phyloP scores from a whole-genome alignment of 92 coral and sea anemone genomes.

The Bergia puertoricense region DNA sequence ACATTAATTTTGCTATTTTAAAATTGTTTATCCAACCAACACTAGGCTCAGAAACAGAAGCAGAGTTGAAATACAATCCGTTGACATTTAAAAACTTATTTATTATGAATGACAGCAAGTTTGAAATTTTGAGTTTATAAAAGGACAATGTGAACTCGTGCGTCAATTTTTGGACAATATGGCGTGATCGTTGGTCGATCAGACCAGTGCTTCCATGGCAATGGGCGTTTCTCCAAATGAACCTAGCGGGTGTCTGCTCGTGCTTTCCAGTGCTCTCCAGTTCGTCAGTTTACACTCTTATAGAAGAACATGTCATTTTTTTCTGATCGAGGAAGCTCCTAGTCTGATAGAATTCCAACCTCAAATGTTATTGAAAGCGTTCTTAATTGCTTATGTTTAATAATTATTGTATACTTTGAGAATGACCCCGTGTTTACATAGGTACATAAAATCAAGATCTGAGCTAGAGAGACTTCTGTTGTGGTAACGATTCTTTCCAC shows the following conservation, averaged over 20 bases:
- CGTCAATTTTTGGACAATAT: not conserved
- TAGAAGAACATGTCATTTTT: too few species aligned
- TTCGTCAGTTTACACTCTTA: not conserved
- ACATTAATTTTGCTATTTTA: too few species aligned
- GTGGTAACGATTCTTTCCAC: too few species aligned
- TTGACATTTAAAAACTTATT: not conserved
- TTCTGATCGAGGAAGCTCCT: not conserved
- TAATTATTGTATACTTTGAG: too few species aligned
- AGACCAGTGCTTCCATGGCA: not conserved
- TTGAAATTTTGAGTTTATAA: not conserved
- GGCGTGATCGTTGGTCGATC: not conserved
- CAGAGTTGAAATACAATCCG: conserved; percentile 1
- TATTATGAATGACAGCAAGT: not conserved
- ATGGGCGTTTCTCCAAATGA: not conserved
- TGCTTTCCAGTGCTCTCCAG: not conserved
- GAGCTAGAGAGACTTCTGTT: too few species aligned
- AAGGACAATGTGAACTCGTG: not conserved
- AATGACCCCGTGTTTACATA: too few species aligned
- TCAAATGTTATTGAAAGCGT: too few species aligned
- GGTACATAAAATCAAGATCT: too few species aligned
- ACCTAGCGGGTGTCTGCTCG: not conserved
- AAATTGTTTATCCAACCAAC: too few species aligned
- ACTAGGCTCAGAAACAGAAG: not conserved
- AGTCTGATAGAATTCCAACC: too few species aligned
- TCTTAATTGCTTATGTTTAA: too few species aligned